A percentile compares a stretch with the other conserved stretches of the same genome.
These are phyloP conservation scores for Anas flavirostris DNA, from an alignment of 2,797 vertebrate genomes.

Conservation along the genomic window DNA sequence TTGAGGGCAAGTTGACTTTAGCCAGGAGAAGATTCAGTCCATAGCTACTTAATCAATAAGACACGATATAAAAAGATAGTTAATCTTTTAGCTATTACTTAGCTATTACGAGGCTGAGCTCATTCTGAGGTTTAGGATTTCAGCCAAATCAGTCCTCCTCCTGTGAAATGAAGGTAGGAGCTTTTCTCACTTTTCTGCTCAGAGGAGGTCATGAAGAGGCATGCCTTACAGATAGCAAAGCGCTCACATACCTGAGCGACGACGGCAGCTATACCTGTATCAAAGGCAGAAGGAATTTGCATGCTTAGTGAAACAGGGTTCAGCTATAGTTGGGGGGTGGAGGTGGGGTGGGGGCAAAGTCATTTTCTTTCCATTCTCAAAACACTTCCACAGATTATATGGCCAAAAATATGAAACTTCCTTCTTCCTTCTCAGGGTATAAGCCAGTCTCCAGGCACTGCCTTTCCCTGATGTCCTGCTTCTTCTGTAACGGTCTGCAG, in stretches of 20 bases:
- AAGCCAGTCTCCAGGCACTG: not conserved
- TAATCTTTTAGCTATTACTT: not conserved
- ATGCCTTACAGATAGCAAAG: not conserved
- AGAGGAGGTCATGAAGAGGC: not conserved
- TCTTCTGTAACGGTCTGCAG: not conserved
- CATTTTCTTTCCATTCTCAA: not conserved
- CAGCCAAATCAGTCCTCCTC: not conserved
- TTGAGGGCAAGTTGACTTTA: not conserved
- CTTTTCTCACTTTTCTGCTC: not conserved
- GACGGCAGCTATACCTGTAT: not conserved
- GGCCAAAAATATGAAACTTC: not conserved
- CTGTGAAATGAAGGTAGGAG: not conserved
- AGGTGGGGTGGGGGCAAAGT: too few relatives aligned
- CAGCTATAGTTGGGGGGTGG: not conserved
- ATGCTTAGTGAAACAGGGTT: not conserved
- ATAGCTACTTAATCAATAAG: not conserved
- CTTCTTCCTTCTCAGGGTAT: not conserved
- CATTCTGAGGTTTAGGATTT: not conserved
- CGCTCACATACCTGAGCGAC: not conserved
- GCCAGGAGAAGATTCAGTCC: not conserved
- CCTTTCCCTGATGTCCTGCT: not conserved
- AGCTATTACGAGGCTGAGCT: not conserved
- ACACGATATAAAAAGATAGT: not conserved
- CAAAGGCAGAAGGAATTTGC: not conserved
- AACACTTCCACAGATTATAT: not conserved